Conservation (phyloP, 2,888 invertebrate species). For the Amaurobius ferox region DNA sequence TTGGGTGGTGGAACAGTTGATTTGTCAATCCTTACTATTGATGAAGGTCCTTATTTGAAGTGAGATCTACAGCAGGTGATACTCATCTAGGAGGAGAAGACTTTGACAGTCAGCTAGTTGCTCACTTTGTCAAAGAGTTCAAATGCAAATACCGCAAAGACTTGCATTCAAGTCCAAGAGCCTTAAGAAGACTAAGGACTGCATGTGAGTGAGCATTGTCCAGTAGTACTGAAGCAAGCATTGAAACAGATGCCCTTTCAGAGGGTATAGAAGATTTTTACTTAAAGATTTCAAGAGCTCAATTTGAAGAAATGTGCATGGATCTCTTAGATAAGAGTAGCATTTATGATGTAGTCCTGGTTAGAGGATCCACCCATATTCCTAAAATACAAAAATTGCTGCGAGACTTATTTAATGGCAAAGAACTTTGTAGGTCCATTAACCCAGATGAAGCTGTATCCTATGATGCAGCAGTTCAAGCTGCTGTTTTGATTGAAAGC, state of each 20-base stretch:
- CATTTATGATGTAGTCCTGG: conserved; percentile 88
- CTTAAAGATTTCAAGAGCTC: conserved; percentile 78
- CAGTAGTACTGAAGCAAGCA: conserved; percentile 84
- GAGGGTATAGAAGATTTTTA: conserved; percentile 75
- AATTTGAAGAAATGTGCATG: conserved; percentile 86
- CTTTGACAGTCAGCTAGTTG: conserved; percentile 81
- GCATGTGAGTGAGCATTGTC: conserved; percentile 6
- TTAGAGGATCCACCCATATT: conserved; percentile 88
- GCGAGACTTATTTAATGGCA: conserved; percentile 86
- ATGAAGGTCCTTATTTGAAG: conserved; percentile 84
- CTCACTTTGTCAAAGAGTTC: conserved; percentile 82
- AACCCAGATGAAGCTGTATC: conserved; percentile 90
- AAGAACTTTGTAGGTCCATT: conserved; percentile 85
- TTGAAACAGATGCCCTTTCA: conserved; percentile 73
- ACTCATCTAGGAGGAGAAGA: conserved; percentile 87
- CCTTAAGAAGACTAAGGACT: background rate
- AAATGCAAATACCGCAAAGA: background rate
- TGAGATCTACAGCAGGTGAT: conserved; percentile 88
- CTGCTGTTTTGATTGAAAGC: conserved; percentile 82
- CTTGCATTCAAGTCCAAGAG: background rate
- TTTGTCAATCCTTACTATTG: conserved; percentile 79
- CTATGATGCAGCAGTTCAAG: conserved; percentile 86
- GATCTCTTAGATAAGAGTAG: conserved; percentile 86
- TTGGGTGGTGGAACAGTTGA: conserved; percentile 80
- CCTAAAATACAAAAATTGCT: conserved; percentile 87